Percentiles rank a stretch among this genome's conserved stretches.
Conservation (phyloP, 2,888 invertebrate species). For the Omphaloscelis lunosa region DNA sequence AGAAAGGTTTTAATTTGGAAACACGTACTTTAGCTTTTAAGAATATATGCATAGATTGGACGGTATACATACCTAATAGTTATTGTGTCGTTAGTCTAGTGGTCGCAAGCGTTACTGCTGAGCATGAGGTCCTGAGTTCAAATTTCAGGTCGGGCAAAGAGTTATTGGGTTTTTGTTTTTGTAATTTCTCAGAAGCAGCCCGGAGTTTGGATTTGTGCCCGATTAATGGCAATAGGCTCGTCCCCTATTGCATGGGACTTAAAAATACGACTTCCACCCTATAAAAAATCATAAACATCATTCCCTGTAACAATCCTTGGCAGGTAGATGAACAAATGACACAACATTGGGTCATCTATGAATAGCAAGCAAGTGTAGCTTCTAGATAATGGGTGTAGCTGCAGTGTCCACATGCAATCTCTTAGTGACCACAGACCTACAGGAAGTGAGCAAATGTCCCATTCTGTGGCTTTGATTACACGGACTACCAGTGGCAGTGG, state of each 20-base stretch:
- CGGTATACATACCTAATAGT: neutral
- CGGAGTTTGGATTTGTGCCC: no score
- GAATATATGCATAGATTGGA: neutral
- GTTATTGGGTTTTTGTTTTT: no score
- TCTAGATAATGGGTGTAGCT: neutral
- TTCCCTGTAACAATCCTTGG: neutral
- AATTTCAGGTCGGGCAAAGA: no score
- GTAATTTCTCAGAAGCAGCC: no score
- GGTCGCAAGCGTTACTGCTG: no score
- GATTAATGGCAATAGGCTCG: no score
- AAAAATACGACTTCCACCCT: neutral
- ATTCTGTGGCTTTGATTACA: conserved; percentile 26
- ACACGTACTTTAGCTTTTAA: neutral
- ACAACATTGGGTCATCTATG: neutral
- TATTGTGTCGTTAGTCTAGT: no score
- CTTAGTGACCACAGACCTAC: conserved; percentile 3
- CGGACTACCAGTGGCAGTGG: neutral
- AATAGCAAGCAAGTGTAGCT: neutral
- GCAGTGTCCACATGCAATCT: neutral
- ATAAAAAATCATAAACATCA: neutral
- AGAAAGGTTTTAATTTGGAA: neutral
- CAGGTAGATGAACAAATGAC: neutral
- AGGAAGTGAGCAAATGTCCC: conserved; percentile 23
- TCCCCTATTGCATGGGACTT: no score
- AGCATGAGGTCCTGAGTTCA: no score